These are phyloP conservation scores for Zelostemma sp. DNA, from an alignment of 1,140 invertebrate genomes.

Conservation along the genomic window DNA sequence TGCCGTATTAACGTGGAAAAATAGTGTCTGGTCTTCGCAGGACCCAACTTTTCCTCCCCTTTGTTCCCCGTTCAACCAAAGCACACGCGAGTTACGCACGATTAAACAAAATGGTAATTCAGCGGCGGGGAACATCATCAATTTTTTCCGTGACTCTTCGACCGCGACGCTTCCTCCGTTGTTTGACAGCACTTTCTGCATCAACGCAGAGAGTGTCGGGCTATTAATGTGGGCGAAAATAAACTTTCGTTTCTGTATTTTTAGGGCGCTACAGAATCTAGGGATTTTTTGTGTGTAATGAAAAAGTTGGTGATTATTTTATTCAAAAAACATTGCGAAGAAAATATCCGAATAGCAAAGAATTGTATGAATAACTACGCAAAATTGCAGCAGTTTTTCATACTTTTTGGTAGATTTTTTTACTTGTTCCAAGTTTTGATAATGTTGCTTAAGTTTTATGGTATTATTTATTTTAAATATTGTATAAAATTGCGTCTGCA, in stretches of 20 bases:
- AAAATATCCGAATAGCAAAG: too few species aligned
- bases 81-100: slow-evolving; percentile 33
- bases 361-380: too few species aligned
- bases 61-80: slow-evolving; percentile 11
- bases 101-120: slow-evolving; percentile 51
- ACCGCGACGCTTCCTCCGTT: slow-evolving; percentile 18
- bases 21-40: slow-evolving; percentile 21
- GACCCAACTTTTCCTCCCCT: slow-evolving; percentile 4
- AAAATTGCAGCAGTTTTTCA: too few species aligned
- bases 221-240: slow-evolving; percentile 6
- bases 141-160: slow-evolving; percentile 26
- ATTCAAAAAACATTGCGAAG: too few species aligned
- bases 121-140: slow-evolving; percentile 12
- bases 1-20: slow-evolving; percentile 40
- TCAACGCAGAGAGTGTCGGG: slow-evolving; percentile 16
- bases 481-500: too few species aligned
- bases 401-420: too few species aligned
- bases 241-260: background rate
- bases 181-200: slow-evolving; percentile 14
- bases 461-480: too few species aligned
- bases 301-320: too few species aligned
- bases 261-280: too few species aligned
- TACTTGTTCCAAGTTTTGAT: too few species aligned
- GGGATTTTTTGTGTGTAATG: too few species aligned
- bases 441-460: too few species aligned